These are phyloP conservation scores for Manis javanica DNA, from an alignment of 2,797 vertebrate genomes.

Conservation along the genomic window DNA sequence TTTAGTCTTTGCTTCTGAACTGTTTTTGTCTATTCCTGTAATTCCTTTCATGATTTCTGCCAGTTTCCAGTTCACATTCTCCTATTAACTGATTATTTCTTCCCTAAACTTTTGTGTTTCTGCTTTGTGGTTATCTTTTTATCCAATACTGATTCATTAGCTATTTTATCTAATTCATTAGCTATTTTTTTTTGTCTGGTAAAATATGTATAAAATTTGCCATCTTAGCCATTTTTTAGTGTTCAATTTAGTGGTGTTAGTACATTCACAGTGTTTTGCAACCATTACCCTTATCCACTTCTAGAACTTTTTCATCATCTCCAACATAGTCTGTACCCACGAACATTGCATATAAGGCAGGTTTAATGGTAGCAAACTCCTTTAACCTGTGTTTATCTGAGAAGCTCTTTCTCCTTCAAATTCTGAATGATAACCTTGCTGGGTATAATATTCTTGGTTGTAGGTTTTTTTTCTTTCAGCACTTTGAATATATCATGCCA, in stretches of 20 bases:
- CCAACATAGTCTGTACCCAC: neutral
- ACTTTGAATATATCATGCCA: too few relatives aligned
- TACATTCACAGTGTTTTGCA: neutral
- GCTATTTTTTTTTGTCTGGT: neutral
- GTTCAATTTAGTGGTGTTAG: neutral
- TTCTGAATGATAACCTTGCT: too few relatives aligned
- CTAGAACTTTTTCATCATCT: neutral
- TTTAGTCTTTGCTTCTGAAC: neutral
- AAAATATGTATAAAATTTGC: neutral
- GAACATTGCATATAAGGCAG: neutral
- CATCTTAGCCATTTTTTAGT: neutral
- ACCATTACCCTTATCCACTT: neutral
- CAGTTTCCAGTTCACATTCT: neutral
- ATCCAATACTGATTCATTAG: neutral
- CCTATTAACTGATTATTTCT: neutral
- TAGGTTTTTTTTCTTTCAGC: too few relatives aligned
- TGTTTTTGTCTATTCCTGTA: neutral
- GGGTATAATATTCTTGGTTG: too few relatives aligned
- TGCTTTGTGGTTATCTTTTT: neutral
- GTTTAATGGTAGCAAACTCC: too few relatives aligned
- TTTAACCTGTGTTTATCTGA: too few relatives aligned
- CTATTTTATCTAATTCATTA: neutral
- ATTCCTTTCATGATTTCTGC: neutral
- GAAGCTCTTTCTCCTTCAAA: too few relatives aligned
- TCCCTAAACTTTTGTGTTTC: neutral